Conservation (phyloP, 2,888 invertebrate genomes). For the Blastobasis lacticolella region DNA sequence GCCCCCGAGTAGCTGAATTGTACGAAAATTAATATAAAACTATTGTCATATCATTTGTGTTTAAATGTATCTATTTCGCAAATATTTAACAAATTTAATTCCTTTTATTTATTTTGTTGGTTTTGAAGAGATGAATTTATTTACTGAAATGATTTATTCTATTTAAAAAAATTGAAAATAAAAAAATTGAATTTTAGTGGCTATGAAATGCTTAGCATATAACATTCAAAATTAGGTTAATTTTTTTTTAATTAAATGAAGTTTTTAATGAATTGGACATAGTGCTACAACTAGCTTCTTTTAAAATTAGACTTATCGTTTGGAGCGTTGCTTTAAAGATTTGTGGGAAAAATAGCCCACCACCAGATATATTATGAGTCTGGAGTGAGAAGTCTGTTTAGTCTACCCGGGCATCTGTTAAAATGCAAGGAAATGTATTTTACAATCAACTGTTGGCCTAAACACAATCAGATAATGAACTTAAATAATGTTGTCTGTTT, state of each 20-base stretch:
- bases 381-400: too few relatives aligned
- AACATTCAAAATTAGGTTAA: constrained; percentile 18
- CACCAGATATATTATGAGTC: too few relatives aligned
- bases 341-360: too few relatives aligned
- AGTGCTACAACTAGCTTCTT: constrained; percentile 45
- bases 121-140: constrained; percentile 48
- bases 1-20: too few relatives aligned
- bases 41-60: not conserved
- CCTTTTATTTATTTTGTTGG: constrained; percentile 40
- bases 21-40: not conserved
- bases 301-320: constrained; percentile 27
- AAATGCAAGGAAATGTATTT: too few relatives aligned
- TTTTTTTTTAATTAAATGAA: constrained; percentile 12
- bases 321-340: constrained; percentile 37
- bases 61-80: not conserved
- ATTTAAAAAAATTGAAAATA: constrained; percentile 17
- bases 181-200: constrained; percentile 29
- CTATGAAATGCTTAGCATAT: constrained; percentile 40
- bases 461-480: too few relatives aligned
- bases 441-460: too few relatives aligned
- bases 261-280: constrained; percentile 6
- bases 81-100: constrained; percentile 3
- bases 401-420: too few relatives aligned
- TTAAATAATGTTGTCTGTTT: too few relatives aligned
- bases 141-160: constrained; percentile 29